Evolutionary conservation across 53 echinoderm and acorn worm species (phyloP).

Genomic region (Hippasteria phrygiana): DNA sequence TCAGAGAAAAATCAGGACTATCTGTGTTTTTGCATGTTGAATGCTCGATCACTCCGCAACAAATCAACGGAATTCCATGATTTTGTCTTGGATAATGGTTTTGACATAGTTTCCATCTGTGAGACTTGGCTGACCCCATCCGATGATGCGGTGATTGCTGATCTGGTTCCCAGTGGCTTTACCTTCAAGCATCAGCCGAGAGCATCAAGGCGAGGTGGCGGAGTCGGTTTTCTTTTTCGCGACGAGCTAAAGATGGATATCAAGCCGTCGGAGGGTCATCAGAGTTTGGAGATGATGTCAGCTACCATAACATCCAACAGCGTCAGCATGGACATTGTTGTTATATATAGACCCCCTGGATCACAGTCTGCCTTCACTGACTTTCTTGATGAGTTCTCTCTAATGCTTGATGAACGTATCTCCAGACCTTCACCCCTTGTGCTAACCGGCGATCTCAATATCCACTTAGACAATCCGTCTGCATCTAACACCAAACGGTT

Average conservation of each 20-base stretch:
- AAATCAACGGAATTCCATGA: constrained; percentile 2
- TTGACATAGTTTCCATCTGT: constrained; percentile 37
- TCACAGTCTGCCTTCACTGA: constrained; percentile 7
- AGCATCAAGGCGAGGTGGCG: constrained; percentile 30
- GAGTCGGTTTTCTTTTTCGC: constrained; percentile 42
- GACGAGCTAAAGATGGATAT: neutral
- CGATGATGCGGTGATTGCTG: constrained; percentile 45
- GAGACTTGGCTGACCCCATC: constrained; percentile 40
- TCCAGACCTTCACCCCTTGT: neutral
- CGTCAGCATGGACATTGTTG: constrained; percentile 23
- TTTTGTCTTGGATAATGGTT: neutral
- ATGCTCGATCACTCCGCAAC: neutral
- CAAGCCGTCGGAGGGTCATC: neutral
- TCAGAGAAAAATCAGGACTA: too few species aligned
- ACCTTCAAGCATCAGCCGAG: constrained; percentile 30
- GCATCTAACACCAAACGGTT: constrained; percentile 14
- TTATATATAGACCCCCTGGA: constrained; percentile 42
- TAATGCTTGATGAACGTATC: too few species aligned
- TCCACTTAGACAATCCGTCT: constrained; percentile 10
- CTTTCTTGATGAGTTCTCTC: constrained; percentile 37
- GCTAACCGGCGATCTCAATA: neutral
- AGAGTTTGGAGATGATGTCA: constrained; percentile 38
- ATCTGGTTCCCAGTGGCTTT: constrained; percentile 25
- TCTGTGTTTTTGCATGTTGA: neutral
- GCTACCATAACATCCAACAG: constrained; percentile 9